These are phyloP conservation scores for Aporrectodea caliginosa DNA, from an alignment of 1,140 invertebrate genomes.

Conservation along the genomic window DNA sequence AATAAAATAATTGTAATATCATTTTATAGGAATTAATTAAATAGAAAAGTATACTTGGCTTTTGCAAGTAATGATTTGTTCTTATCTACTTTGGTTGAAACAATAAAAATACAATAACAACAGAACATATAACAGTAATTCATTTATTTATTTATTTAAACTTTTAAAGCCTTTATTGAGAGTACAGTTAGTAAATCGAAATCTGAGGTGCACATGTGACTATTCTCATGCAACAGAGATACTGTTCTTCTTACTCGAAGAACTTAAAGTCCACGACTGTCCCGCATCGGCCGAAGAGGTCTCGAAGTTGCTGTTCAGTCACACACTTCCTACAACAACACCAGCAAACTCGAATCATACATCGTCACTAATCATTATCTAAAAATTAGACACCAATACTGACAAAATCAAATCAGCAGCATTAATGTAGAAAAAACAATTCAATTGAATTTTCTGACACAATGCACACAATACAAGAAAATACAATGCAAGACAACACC, in stretches of 20 bases:
- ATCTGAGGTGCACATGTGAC: too few relatives aligned
- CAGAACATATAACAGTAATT: background rate
- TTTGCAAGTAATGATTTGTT: background rate
- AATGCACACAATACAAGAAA: background rate
- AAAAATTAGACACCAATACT: too few relatives aligned
- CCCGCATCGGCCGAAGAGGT: conserved; percentile 50
- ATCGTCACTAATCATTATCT: too few relatives aligned
- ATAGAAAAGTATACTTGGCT: background rate
- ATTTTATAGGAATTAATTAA: background rate
- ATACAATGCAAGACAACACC: background rate
- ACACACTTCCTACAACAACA: conserved; percentile 25
- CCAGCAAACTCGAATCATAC: too few relatives aligned
- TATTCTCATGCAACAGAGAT: background rate
- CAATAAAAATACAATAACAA: background rate
- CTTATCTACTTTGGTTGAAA: background rate
- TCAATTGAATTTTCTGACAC: background rate
- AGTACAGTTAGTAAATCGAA: too few relatives aligned
- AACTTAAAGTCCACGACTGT: conserved; percentile 59
- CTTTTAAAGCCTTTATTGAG: too few relatives aligned
- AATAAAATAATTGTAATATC: too few relatives aligned
- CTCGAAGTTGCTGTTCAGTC: conserved; percentile 30
- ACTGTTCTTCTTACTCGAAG: conserved; percentile 52
- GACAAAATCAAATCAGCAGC: too few relatives aligned
- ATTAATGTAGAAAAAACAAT: too few relatives aligned
- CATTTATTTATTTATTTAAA: too few relatives aligned